phyloP scores from a whole-genome alignment of 2,888 invertebrate species.

The Arrhopalites spinosus region DNA sequence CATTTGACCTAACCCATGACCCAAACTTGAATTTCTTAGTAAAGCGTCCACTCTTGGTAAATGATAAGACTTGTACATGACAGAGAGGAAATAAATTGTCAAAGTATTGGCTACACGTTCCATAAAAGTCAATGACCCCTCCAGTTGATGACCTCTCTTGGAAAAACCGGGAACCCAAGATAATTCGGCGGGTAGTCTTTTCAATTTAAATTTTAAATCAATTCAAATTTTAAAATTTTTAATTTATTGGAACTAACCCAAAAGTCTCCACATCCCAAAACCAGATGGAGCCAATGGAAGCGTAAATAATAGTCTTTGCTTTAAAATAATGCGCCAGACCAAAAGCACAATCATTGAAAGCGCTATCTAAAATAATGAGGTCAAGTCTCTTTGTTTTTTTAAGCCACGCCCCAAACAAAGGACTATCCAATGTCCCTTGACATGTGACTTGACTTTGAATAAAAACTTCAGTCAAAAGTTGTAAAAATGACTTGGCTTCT shows the following conservation, averaged over 20 bases:
- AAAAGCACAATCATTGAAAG: slow-evolving; percentile 50
- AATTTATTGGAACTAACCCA: background rate
- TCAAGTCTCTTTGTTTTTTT: slow-evolving; percentile 25
- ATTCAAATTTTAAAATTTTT: slow-evolving; percentile 21
- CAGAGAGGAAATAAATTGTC: slow-evolving; percentile 17
- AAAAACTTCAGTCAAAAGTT: too few species aligned
- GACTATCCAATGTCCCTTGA: too few species aligned
- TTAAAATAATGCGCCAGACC: slow-evolving; percentile 43
- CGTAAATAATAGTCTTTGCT: slow-evolving; percentile 43
- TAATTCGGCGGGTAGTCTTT: slow-evolving; percentile 8
- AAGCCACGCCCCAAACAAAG: slow-evolving; percentile 29
- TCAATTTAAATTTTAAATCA: too few species aligned
- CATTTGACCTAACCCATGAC: background rate
- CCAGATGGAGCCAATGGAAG: slow-evolving; percentile 35
- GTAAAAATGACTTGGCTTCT: too few species aligned
- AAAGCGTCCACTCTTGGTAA: slow-evolving; percentile 40
- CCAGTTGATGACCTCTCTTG: background rate
- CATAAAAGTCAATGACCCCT: slow-evolving; percentile 39
- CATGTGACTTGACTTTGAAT: too few species aligned
- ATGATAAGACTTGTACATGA: slow-evolving; percentile 5
- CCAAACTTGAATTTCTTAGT: slow-evolving; percentile 18
- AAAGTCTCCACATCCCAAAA: slow-evolving; percentile 38
- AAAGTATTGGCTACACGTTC: slow-evolving; percentile 36
- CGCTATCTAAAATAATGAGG: slow-evolving; percentile 42
- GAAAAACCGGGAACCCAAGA: slow-evolving; percentile 18